phyloP scores from a whole-genome alignment of 2,888 invertebrate species.

The Ypsolopha sequella region DNA sequence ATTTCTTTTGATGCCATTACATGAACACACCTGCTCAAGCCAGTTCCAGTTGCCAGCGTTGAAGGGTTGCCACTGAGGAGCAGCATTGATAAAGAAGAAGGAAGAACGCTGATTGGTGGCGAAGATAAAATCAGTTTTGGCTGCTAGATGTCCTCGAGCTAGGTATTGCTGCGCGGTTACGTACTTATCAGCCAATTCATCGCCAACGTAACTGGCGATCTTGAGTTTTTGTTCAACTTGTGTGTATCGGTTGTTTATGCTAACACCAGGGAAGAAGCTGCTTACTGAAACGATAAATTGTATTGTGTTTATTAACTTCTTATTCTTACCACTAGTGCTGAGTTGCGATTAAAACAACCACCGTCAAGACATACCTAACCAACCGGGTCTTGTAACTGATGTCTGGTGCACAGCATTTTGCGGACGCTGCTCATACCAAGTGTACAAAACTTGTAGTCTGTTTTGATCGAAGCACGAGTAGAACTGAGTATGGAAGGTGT shows the following conservation, averaged over 20 bases:
- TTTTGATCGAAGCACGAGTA: conserved; percentile 67
- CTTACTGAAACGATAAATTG: conserved; percentile 35
- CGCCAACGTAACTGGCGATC: conserved; percentile 36
- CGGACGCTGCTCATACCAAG: conserved; percentile 54
- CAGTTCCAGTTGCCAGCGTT: conserved; percentile 72
- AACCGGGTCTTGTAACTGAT: conserved; percentile 57
- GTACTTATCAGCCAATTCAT: conserved; percentile 47
- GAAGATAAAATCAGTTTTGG: conserved; percentile 74
- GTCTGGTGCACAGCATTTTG: conserved; percentile 56
- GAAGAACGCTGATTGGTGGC: conserved; percentile 69
- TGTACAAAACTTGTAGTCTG: conserved; percentile 62
- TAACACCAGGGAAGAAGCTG: conserved; percentile 55
- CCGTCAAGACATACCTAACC: conserved; percentile 29
- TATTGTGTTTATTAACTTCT: too few species aligned
- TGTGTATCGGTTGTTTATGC: conserved; percentile 44
- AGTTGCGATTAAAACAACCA: too few species aligned
- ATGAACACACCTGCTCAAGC: conserved; percentile 44
- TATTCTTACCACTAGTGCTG: too few species aligned
- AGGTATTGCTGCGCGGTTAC: conserved; percentile 53
- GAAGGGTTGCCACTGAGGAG: conserved; percentile 77
- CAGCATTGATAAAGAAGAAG: conserved; percentile 75
- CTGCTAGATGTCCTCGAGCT: conserved; percentile 72
- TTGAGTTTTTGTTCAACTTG: conserved; percentile 38
- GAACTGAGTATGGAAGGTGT: conserved; percentile 53
- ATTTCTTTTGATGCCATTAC: too few species aligned